phyloP scores from a whole-genome alignment of 37 sponge, comb jelly and placozoan genomes.

The Aplysina aerophoba region DNA sequence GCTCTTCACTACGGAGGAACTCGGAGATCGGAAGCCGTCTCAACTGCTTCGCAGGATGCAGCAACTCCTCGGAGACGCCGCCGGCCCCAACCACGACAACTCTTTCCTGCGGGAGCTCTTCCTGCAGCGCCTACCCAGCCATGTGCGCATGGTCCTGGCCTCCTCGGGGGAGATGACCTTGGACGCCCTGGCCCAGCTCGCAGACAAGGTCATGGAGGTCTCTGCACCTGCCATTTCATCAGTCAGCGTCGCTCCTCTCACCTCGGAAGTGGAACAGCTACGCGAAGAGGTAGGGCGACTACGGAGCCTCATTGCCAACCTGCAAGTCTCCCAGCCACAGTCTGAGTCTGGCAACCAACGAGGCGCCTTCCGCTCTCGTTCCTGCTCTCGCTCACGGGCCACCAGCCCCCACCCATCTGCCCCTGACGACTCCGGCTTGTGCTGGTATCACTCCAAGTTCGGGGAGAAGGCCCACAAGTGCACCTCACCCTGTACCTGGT shows the following conservation, averaged over 20 bases:
- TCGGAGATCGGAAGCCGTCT: conserved; percentile 45
- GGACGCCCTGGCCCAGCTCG: conserved; percentile 31
- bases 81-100: not conserved
- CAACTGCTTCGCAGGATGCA: no score
- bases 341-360: no score
- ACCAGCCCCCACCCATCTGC: not conserved
- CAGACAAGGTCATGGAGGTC: conserved; percentile 45
- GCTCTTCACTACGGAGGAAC: conserved; percentile 25
- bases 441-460: conserved; percentile 36
- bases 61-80: conserved; percentile 39
- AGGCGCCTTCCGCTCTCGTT: not conserved
- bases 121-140: conserved; percentile 45
- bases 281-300: no score
- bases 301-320: no score
- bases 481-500: not conserved
- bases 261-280: no score
- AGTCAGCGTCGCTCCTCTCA: no score
- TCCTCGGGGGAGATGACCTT: conserved; percentile 23
- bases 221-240: conserved; percentile 31
- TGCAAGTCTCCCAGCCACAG: no score
- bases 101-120: conserved; percentile 25
- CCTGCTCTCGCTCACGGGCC: not conserved
- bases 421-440: no score
- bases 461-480: conserved; percentile 19
- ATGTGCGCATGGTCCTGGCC: conserved; percentile 56